phyloP scores from a whole-genome alignment of 30 jellyfish, hydroid and myxozoan genomes.

The Aurelia sp. region DNA sequence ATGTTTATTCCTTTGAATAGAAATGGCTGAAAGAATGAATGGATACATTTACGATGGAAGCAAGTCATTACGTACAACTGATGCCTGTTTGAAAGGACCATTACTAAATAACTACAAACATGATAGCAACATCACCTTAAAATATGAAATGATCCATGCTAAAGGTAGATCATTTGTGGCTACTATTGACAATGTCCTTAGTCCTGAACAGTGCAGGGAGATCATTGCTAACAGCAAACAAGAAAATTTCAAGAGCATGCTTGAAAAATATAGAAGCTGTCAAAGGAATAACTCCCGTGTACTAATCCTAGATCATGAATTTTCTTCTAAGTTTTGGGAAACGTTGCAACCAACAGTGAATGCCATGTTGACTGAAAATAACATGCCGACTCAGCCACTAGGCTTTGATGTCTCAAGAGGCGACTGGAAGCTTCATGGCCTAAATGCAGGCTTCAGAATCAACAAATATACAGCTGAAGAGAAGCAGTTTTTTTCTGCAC shows the following conservation, averaged over 20 bases:
- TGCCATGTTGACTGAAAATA: background rate
- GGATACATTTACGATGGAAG: slow-evolving; percentile 7
- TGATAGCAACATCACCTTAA: background rate
- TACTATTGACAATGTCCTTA: slow-evolving; percentile 23
- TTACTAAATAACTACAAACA: background rate
- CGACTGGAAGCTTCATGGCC: slow-evolving; percentile 31
- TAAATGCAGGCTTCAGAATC: slow-evolving; percentile 41
- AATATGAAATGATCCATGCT: slow-evolving; percentile 1
- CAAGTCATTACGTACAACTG: slow-evolving; percentile 35
- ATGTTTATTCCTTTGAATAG: no score
- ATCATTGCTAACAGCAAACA: slow-evolving; percentile 3
- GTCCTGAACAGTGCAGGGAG: slow-evolving; percentile 23
- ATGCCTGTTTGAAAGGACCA: slow-evolving; percentile 16
- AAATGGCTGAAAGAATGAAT: background rate
- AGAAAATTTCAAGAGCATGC: slow-evolving; percentile 2
- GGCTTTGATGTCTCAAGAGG: slow-evolving; percentile 70
- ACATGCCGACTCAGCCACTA: background rate
- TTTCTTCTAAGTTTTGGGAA: slow-evolving; percentile 54
- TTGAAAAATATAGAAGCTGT: background rate
- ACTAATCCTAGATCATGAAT: slow-evolving; percentile 28
- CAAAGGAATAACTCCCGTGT: slow-evolving; percentile 49
- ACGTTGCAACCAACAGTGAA: slow-evolving; percentile 1
- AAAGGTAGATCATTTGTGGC: slow-evolving; percentile 24
- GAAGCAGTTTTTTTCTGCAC: slow-evolving; percentile 51
- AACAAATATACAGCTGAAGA: slow-evolving; percentile 23